Evolutionary conservation across 2,888 invertebrate species (phyloP), one percentile per base, ranked within the genome.

Genomic region (Graphium colonna): DNA sequence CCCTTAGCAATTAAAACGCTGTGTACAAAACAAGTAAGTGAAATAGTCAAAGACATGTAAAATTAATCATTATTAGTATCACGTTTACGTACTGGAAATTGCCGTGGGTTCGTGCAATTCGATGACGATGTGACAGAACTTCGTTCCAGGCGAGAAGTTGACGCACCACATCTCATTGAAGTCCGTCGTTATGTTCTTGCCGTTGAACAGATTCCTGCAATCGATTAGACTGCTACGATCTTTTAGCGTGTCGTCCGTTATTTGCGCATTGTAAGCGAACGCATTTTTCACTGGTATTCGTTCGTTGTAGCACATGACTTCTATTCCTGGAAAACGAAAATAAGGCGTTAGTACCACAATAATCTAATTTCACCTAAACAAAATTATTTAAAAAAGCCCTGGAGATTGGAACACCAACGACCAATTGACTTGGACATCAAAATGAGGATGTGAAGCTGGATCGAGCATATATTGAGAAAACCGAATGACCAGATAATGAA

Each of bases 91-190:
- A 90, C 90, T 75, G 1, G 86, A 86, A 18, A 90, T 77, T 59
- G 85, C 82, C 8, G 71, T 73, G 1, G 73, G 67, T 48, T 85
- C 78, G 31, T 66, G 62, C 47, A 90, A 52, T 60, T 88, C 86
- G 62, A 89, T 71, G 1, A 88, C 73, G 10, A 90, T 69, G 56
- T 89, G 81, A 17, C 82, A 84, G 61, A 77, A 82, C 61, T 77
- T 75, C 5, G 59, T 62, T 0, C 81, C 84, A 0, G 75, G 61
- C 0, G 70, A 63, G 52, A 85, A 84, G 65, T 81, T 84, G 0
- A 84, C 77, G 61, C 91, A 88, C 93, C 93, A 94, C 93, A 94
- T 94, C 67, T 95, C 92, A 45, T 91, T 90, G 31, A 91, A 86
- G 43, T 93, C 91, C 0, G 91, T 91, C 0, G 95, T 93, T 40